Conservation (phyloP, 2,113 vertebrate genomes). For the Sander lucioperca region DNA sequence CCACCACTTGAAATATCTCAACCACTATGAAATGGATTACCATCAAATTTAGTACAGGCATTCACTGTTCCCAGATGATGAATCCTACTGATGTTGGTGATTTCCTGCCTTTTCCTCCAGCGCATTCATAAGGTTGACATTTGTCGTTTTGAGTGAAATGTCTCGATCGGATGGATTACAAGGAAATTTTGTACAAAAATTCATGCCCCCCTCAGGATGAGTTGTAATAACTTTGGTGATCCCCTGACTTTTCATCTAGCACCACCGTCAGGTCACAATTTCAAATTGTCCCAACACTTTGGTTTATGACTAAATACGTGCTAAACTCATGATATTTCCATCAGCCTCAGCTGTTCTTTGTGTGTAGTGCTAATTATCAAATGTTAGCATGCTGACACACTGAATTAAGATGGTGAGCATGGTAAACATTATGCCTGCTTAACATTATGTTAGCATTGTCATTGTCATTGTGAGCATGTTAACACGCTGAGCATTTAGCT, state of each 20-base stretch:
- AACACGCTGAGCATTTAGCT: too few species aligned
- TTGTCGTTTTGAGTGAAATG: background rate
- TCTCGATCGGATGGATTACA: background rate
- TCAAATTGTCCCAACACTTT: background rate
- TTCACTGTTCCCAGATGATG: background rate
- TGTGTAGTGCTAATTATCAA: background rate
- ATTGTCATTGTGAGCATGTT: background rate
- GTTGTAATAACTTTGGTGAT: background rate
- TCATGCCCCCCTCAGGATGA: background rate
- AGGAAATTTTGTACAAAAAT: background rate
- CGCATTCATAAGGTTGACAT: background rate
- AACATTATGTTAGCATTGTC: background rate
- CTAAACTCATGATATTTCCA: background rate
- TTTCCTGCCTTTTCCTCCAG: background rate
- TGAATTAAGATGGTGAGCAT: background rate
- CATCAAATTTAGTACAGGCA: background rate
- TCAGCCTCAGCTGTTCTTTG: background rate
- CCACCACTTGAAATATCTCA: background rate
- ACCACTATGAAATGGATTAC: background rate
- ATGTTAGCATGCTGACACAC: background rate
- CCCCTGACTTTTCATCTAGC: too few species aligned
- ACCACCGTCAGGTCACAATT: background rate
- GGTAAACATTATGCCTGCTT: background rate
- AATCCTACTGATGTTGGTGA: background rate
- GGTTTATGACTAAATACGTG: background rate